Percentiles rank a stretch among this genome's conserved stretches.
Conservation (phyloP, 2,797 vertebrate species). For the Takifugu rubripes region DNA sequence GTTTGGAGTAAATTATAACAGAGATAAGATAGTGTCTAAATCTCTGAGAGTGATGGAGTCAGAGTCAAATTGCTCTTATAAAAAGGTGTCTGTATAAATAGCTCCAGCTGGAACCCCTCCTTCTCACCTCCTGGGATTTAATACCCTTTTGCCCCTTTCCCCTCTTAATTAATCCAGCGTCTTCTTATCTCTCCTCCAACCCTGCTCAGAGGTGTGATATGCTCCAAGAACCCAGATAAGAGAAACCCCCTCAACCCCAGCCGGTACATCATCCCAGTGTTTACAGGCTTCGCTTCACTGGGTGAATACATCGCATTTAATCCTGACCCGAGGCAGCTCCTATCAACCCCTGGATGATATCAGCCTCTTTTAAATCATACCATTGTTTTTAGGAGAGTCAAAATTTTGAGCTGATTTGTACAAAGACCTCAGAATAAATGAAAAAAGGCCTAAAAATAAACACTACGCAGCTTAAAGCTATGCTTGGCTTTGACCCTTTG, state of each 20-base stretch:
- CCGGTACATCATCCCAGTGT: conserved; percentile 36
- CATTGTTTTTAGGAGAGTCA: too few species aligned
- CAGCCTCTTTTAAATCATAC: too few species aligned
- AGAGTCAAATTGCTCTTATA: conserved; percentile 16
- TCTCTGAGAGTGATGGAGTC: conserved; percentile 10
- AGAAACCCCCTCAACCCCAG: conserved; percentile 35
- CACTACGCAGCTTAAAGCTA: too few species aligned
- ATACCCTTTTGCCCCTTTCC: conserved; percentile 26
- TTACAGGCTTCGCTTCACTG: conserved; percentile 18
- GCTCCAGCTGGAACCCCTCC: conserved; percentile 39
- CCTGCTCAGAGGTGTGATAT: conserved; percentile 22
- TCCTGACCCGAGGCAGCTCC: background rate
- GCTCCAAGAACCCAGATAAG: conserved; percentile 35
- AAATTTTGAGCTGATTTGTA: too few species aligned
- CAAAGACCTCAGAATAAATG: too few species aligned
- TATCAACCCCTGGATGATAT: too few species aligned
- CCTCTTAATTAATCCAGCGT: conserved; percentile 22
- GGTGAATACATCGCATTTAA: conserved; percentile 16
- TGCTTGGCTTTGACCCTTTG: background rate
- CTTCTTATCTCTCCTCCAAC: conserved; percentile 47
- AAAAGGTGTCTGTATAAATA: conserved; percentile 34
- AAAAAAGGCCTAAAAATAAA: too few species aligned
- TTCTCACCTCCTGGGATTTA: conserved; percentile 35
- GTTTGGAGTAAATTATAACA: conserved; percentile 27
- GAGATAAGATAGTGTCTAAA: conserved; percentile 29